Evolutionary conservation across 1,140 invertebrate genomes (phyloP).

Genomic region (Scaptomyza montana): DNA sequence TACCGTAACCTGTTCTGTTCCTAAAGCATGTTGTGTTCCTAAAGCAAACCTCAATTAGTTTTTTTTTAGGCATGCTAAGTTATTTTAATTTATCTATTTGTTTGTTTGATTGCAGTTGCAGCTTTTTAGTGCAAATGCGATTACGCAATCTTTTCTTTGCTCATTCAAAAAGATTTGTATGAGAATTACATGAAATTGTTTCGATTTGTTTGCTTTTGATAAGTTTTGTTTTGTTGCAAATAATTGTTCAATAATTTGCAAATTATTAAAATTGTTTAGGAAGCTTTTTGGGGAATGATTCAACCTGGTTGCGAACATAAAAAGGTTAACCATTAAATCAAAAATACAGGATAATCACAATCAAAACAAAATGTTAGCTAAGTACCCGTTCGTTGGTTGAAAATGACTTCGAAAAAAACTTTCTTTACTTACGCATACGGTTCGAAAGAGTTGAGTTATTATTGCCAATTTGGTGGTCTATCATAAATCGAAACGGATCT

Average conservation of each 20-base stretch:
- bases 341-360: conserved; percentile 8
- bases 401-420: conserved; percentile 49
- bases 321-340: conserved; percentile 33
- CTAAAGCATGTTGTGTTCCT: too few species aligned
- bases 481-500: conserved; percentile 39
- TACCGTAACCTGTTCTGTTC: neutral
- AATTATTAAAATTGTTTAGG: conserved; percentile 23
- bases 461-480: conserved; percentile 55
- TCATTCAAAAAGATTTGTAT: conserved; percentile 10
- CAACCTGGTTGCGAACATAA: conserved; percentile 44
- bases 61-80: neutral
- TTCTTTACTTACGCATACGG: conserved; percentile 37
- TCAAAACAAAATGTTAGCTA: conserved; percentile 4
- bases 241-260: conserved; percentile 8
- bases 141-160: too few species aligned
- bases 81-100: conserved; percentile 21
- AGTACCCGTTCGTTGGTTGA: conserved; percentile 5
- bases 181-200: conserved; percentile 23
- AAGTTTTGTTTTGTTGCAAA: conserved; percentile 18
- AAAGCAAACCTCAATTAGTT: neutral
- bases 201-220: neutral
- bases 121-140: neutral
- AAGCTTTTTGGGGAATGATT: conserved; percentile 43
- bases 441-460: conserved; percentile 52
- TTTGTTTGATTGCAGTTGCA: conserved; percentile 14